Conservation (phyloP, 2,888 invertebrate species). For the Dimorphilus gyrociliatus region DNA sequence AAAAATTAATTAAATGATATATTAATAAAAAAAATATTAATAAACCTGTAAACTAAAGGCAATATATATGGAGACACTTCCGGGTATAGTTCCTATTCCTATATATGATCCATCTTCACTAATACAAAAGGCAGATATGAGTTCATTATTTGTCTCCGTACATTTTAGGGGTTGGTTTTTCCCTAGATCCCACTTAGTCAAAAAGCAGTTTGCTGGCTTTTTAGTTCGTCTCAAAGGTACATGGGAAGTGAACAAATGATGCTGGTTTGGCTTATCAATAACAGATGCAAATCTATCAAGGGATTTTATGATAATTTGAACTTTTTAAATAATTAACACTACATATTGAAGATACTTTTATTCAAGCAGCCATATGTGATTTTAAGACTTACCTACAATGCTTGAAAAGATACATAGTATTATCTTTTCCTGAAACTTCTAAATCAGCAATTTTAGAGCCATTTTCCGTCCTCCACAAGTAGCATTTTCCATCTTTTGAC, state of each 20-base stretch:
- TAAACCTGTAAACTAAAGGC: slow-evolving; percentile 66
- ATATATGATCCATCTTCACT: slow-evolving; percentile 75
- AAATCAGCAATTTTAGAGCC: too few relatives aligned
- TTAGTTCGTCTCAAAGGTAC: slow-evolving; percentile 56
- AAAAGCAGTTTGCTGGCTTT: slow-evolving; percentile 44
- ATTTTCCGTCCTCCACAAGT: too few relatives aligned
- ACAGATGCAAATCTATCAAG: slow-evolving; percentile 47
- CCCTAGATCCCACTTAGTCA: slow-evolving; percentile 61
- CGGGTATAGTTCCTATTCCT: slow-evolving; percentile 73
- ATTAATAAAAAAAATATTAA: not conserved
- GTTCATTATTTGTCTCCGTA: slow-evolving; percentile 43
- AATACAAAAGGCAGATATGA: slow-evolving; percentile 25
- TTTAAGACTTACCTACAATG: too few relatives aligned
- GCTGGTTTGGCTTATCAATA: slow-evolving; percentile 49
- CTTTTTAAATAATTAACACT: too few relatives aligned
- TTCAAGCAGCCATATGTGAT: too few relatives aligned
- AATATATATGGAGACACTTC: slow-evolving; percentile 72
- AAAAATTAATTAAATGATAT: not conserved
- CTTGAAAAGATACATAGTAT: too few relatives aligned
- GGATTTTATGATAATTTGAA: too few relatives aligned
- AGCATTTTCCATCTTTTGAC: too few relatives aligned
- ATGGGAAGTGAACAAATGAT: slow-evolving; percentile 49
- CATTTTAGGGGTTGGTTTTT: slow-evolving; percentile 45
- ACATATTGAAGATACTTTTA: too few relatives aligned
- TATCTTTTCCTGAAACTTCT: too few relatives aligned